phyloP scores from a whole-genome alignment of 2,888 invertebrate species.

The Dasysyrphus albostriatus region DNA sequence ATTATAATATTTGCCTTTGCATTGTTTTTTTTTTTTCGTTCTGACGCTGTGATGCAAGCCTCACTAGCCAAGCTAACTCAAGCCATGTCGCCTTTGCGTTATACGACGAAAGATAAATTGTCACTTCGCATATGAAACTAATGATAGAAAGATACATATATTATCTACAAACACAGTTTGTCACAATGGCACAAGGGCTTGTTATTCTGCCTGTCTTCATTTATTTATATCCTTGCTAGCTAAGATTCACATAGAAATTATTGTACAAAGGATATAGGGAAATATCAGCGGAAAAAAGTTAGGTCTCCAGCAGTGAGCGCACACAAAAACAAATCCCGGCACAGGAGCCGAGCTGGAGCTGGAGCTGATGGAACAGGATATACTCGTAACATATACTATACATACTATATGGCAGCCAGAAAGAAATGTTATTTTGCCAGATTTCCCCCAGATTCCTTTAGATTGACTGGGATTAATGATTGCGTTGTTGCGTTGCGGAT shows the following conservation, averaged over 20 bases:
- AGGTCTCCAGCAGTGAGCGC: neutral
- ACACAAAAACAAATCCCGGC: constrained; percentile 9
- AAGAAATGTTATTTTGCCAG: constrained; percentile 64
- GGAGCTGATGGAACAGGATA: neutral
- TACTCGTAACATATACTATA: neutral
- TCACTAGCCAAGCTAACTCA: neutral
- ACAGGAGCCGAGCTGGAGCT: neutral
- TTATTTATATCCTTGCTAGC: constrained; percentile 62
- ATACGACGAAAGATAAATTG: constrained; percentile 66
- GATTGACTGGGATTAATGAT: constrained; percentile 75
- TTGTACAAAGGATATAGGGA: constrained; percentile 57
- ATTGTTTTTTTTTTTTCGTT: constrained; percentile 1
- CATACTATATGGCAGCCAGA: constrained; percentile 4
- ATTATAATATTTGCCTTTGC: constrained; percentile 34
- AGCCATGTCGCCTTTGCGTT: constrained; percentile 13
- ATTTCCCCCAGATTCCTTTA: constrained; percentile 55
- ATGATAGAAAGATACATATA: constrained; percentile 51
- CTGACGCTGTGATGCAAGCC: neutral
- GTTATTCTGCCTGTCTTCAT: constrained; percentile 64
- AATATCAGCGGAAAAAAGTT: constrained; percentile 32
- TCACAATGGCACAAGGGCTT: constrained; percentile 47
- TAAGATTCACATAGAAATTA: constrained; percentile 68
- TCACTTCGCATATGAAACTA: constrained; percentile 73
- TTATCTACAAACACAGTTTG: constrained; percentile 28
- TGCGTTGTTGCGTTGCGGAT: constrained; percentile 69